These are phyloP conservation scores for Diadromus collaris DNA, from an alignment of 2,888 invertebrate genomes.

Conservation along the genomic window DNA sequence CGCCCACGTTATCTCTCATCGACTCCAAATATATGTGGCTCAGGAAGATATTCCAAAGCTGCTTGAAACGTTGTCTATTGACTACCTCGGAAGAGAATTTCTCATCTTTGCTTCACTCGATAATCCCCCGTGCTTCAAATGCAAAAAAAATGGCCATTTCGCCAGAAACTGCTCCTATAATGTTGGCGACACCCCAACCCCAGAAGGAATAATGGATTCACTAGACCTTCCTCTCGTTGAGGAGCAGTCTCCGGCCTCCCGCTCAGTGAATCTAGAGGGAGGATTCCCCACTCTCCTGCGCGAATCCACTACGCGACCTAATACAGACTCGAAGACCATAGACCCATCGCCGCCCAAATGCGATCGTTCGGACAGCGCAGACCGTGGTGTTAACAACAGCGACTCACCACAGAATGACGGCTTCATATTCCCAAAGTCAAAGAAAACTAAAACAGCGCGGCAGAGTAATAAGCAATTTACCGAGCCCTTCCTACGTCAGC, in stretches of 20 bases:
- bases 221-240: neutral
- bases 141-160: constrained; percentile 28
- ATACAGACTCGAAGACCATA: neutral
- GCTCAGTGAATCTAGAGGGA: neutral
- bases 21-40: constrained; percentile 28
- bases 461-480: neutral
- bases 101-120: constrained; percentile 20
- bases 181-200: neutral
- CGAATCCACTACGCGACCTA: neutral
- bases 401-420: constrained; percentile 4
- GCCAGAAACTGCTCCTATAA: constrained; percentile 22
- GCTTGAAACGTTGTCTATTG: constrained; percentile 1
- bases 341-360: neutral
- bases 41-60: constrained; percentile 17
- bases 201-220: constrained; percentile 1
- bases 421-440: constrained; percentile 6
- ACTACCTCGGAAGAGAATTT: constrained; percentile 22
- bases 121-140: constrained; percentile 28
- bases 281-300: neutral
- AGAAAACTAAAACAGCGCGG: constrained; percentile 14
- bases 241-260: neutral
- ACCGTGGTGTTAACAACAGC: neutral
- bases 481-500: constrained; percentile 7
- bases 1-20: constrained; percentile 27
- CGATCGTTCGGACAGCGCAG: neutral